phyloP scores from a whole-genome alignment of 2,888 invertebrate species.

The Polylopha cassiicola region DNA sequence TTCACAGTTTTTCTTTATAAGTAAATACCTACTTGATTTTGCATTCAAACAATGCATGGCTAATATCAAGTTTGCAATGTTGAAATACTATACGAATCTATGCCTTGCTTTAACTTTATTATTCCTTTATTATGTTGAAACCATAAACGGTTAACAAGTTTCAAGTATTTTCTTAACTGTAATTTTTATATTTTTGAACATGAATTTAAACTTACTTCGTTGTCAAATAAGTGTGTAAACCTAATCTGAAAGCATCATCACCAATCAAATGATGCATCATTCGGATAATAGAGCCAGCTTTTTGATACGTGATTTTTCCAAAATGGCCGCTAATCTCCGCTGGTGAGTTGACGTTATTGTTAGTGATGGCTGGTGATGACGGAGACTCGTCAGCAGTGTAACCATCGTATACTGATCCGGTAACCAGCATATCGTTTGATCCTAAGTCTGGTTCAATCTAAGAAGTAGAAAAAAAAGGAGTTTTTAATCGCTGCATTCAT shows the following conservation, averaged over 20 bases:
- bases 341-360: slow-evolving; percentile 76
- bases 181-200: no score
- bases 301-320: slow-evolving; percentile 81
- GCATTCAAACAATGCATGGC: no score
- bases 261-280: slow-evolving; percentile 70
- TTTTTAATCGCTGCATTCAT: no score
- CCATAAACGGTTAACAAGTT: no score
- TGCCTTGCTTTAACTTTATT: no score
- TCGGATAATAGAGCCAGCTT: slow-evolving; percentile 75
- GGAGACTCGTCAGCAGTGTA: slow-evolving; percentile 76
- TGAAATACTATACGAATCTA: no score
- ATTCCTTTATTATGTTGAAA: no score
- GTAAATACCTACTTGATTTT: no score
- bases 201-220: slow-evolving; percentile 62
- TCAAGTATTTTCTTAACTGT: no score
- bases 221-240: slow-evolving; percentile 53
- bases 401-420: slow-evolving; percentile 80
- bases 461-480: slow-evolving; percentile 7
- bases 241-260: slow-evolving; percentile 47
- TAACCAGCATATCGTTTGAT: slow-evolving; percentile 79
- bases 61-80: no score
- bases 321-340: slow-evolving; percentile 80
- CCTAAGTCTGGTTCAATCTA: slow-evolving; percentile 80
- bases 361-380: slow-evolving; percentile 74
- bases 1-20: no score